Base-by-base conservation (phyloP, 2,888 invertebrate species). In the Caenorhabditis uteleia region DNA sequence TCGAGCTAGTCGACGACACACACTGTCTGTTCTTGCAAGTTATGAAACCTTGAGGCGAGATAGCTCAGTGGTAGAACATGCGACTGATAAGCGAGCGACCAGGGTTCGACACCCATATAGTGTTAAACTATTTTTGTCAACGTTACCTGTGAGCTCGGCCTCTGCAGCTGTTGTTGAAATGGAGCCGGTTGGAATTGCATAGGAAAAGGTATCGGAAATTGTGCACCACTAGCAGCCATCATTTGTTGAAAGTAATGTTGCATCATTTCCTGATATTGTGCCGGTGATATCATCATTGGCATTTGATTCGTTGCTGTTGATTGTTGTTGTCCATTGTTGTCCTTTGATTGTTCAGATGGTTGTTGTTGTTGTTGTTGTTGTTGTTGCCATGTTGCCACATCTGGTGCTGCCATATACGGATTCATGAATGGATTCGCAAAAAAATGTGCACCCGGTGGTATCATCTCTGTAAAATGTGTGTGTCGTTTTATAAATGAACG, bases 401-500 rank as follows among this genome's bases (percentile, higher is more conserved):
- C 33, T 16, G 49, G 33, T 44, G 77, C 76, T 10, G 77, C 70
- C 56, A 79, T 53, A 61, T 77, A 81, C 1, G 80, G 76, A 20
- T 75, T 74, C 76, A 82, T 77, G 60, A 82, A 82, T 1, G 82
- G 82, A 57, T 82, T 82, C 45, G 79, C 74, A 56, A 82, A 80
- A 61, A 77, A 77, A 33, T 77, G 77, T 57, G 29, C 40, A 25
- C 54, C 65, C 18, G 59, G 59, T 27, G 65, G 59, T 23, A 65
- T 58, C 73, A 72, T 74, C 36, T 67, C 73, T 73, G 62, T n/a
- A 71, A 62, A 21, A 43, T n/a, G n/a, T n/a, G n/a, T n/a, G n/a
- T n/a, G n/a, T n/a, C n/a, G n/a, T n/a, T n/a, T n/a, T n/a, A n/a
- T n/a, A n/a, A n/a, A n/a, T n/a, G n/a, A n/a, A n/a, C n/a, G n/a